Conservation (phyloP, 2,888 invertebrate species). For the Tillus elongatus region DNA sequence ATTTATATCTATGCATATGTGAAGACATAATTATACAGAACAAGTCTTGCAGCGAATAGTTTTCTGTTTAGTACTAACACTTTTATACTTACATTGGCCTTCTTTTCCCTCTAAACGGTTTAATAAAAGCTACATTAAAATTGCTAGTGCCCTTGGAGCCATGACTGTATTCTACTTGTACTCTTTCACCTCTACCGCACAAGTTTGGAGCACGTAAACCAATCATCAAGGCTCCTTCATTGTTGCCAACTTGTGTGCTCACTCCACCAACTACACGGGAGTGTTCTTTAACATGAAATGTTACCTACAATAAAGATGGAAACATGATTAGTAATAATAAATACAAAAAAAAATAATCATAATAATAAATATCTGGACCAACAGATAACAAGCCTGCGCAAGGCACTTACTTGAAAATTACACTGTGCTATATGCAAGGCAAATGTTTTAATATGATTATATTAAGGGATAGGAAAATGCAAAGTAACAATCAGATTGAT, state of each 20-base stretch:
- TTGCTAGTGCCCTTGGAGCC: slow-evolving; percentile 76
- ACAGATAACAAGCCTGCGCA: too few relatives aligned
- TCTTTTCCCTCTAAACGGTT: slow-evolving; percentile 69
- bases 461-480: too few relatives aligned
- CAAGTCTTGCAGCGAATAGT: too few relatives aligned
- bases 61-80: too few relatives aligned
- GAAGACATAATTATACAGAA: too few relatives aligned
- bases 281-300: slow-evolving; percentile 77
- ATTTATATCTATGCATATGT: too few relatives aligned
- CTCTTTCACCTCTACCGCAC: slow-evolving; percentile 75
- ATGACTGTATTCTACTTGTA: slow-evolving; percentile 75
- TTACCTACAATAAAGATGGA: slow-evolving; percentile 53
- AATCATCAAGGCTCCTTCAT: slow-evolving; percentile 76
- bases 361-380: too few relatives aligned
- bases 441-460: too few relatives aligned
- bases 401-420: too few relatives aligned
- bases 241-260: slow-evolving; percentile 81
- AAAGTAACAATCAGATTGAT: too few relatives aligned
- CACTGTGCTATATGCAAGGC: too few relatives aligned
- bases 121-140: slow-evolving; percentile 68
- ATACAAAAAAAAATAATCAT: slow-evolving; percentile 8
- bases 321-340: slow-evolving; percentile 10
- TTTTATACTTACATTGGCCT: slow-evolving; percentile 59
- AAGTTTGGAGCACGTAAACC: slow-evolving; percentile 74
- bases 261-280: slow-evolving; percentile 76